These are phyloP conservation scores for Rambutsinella grinnellia DNA, from an alignment of 2,888 invertebrate species.

Conservation along the genomic window DNA sequence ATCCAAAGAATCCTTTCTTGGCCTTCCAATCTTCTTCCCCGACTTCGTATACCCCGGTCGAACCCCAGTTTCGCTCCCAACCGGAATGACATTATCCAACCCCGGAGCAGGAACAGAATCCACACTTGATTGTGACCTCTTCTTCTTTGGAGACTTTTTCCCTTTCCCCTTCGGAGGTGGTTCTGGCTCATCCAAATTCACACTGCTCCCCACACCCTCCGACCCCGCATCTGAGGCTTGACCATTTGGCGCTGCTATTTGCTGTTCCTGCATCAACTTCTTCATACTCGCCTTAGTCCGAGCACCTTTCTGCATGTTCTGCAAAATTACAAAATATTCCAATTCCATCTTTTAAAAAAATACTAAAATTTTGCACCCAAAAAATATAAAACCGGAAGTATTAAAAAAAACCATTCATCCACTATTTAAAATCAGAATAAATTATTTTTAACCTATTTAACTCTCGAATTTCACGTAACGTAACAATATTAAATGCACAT, in stretches of 20 bases:
- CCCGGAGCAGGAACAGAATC: not conserved
- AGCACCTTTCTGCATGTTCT: conserved; percentile 65
- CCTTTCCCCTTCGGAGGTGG: not conserved
- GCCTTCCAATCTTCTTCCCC: conserved; percentile 50
- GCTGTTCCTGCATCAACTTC: conserved; percentile 62
- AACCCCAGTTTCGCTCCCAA: not conserved
- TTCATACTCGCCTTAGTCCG: conserved; percentile 65
- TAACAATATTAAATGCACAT: too few species aligned
- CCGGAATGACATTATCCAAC: conserved; percentile 1
- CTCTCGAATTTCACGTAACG: too few species aligned
- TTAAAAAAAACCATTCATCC: not conserved
- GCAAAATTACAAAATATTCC: conserved; percentile 22
- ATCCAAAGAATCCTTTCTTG: conserved; percentile 24
- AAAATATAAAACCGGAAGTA: not conserved
- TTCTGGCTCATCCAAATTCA: conserved; percentile 14
- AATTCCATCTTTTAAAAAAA: too few species aligned
- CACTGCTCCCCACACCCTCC: not conserved
- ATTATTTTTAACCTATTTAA: too few species aligned
- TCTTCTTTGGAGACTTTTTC: conserved; percentile 22
- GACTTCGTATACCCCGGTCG: conserved; percentile 46
- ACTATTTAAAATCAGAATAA: not conserved
- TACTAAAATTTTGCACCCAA: too few species aligned
- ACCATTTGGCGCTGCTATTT: conserved; percentile 35
- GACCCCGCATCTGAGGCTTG: conserved; percentile 12
- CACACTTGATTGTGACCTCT: conserved; percentile 9